Base-by-base conservation (phyloP, 2,888 invertebrate genomes). In the Leptopilina drosophilae region DNA sequence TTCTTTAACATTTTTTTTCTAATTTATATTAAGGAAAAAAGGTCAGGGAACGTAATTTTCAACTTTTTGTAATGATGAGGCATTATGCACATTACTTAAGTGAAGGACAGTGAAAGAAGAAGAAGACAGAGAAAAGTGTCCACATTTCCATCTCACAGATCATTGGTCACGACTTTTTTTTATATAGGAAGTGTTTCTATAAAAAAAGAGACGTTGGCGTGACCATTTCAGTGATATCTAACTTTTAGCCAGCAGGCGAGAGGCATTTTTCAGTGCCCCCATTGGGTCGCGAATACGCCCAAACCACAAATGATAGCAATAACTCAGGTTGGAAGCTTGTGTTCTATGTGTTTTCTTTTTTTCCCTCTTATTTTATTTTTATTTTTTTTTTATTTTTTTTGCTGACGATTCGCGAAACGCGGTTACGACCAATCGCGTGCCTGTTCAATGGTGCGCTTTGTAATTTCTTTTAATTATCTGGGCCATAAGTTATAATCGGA, bases 401-500 rank as follows among this genome's bases (percentile, higher is more conserved):
- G 20, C 20, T n/a, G 5, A 56, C 56, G 14, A 33, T 56, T 33
- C 56, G 7, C 53, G 14, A 20, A 73, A 56, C 33, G 26, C 4
- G 53, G 69, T 33, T n/a, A 73, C 56, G 56, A 73, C 53, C 56
- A 73, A 73, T 73, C 73, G 73, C 56, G 73, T 56, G 73, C 73
- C 56, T 73, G 33, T 73, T 56, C 33, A 73, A 26, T 73, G 26
- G 56, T 49, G 33, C 53, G 73, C 80, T 77, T 26, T 79, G 56
- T 77, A 79, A 62, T 62, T 83, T 82, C 83, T 82, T 81, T 82
- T 83, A 83, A 84, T 84, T 80, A 83, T 82, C 83, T 83, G 78
- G 77, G 78, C 80, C 79, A 80, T 83, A 84, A 83, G 77, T 84
- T 82, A 79, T 80, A 84, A 83, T 82, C 78, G 82, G 82, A 82